phyloP scores from a whole-genome alignment of 2,888 invertebrate genomes.

The Pyrocoelia pectoralis region DNA sequence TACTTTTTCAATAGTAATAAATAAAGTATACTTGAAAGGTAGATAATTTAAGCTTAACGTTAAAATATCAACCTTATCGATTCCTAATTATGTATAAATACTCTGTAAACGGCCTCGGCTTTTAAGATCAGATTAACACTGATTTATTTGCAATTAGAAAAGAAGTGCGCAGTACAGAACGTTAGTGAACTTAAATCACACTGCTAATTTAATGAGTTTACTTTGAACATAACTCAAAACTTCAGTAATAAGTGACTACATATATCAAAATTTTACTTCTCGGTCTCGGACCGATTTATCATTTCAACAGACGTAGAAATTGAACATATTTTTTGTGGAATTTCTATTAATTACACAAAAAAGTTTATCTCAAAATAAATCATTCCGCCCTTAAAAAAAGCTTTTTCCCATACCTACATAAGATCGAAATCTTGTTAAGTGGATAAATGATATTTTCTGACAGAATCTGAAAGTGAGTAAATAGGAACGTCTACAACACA shows the following conservation, averaged over 20 bases:
- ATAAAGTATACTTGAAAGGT: no score
- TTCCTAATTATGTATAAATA: background rate
- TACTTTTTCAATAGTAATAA: no score
- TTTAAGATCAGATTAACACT: slow-evolving; percentile 9
- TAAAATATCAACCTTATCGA: background rate
- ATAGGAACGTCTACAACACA: slow-evolving; percentile 41
- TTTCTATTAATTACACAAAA: slow-evolving; percentile 34
- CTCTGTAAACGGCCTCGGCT: background rate
- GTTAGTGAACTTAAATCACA: slow-evolving; percentile 29
- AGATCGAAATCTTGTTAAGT: slow-evolving; percentile 54
- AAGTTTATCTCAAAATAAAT: slow-evolving; percentile 42
- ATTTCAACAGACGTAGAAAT: slow-evolving; percentile 33
- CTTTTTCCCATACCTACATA: slow-evolving; percentile 42
- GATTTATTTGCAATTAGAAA: slow-evolving; percentile 20
- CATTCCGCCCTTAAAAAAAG: slow-evolving; percentile 31
- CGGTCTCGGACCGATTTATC: slow-evolving; percentile 25
- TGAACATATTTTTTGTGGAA: slow-evolving; percentile 31
- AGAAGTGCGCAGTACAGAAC: slow-evolving; percentile 12
- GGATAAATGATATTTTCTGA: slow-evolving; percentile 51
- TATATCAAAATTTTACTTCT: slow-evolving; percentile 43
- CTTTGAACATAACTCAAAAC: slow-evolving; percentile 46
- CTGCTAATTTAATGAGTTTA: slow-evolving; percentile 45
- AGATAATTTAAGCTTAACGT: no score
- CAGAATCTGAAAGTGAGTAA: slow-evolving; percentile 30
- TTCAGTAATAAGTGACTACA: slow-evolving; percentile 46